These are phyloP conservation scores for Stomatorhinus walkeri DNA, from an alignment of 2,797 vertebrate genomes.

Conservation along the genomic window DNA sequence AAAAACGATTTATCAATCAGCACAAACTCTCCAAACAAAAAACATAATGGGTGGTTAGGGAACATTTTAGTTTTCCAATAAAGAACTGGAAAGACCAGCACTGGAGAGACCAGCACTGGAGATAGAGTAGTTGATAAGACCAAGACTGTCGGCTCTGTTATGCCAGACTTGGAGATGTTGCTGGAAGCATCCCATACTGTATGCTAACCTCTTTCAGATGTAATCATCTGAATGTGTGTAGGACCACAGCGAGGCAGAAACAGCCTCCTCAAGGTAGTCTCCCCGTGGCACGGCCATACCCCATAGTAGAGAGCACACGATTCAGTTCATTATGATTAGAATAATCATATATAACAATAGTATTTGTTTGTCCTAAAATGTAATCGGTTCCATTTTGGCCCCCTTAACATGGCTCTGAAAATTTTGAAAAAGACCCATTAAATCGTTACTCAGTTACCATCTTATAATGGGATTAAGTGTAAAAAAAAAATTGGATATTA, in stretches of 20 bases:
- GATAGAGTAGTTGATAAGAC: neutral
- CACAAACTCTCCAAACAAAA: neutral
- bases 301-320: neutral
- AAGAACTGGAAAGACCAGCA: neutral
- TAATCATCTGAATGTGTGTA: neutral
- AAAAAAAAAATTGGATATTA: neutral
- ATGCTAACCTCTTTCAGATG: neutral
- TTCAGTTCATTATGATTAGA: neutral
- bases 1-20: neutral
- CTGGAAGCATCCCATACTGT: neutral
- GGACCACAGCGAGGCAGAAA: neutral
- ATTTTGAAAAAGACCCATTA: neutral
- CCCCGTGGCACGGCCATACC: neutral
- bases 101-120: neutral
- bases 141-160: neutral
- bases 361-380: neutral
- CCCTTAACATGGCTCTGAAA: neutral
- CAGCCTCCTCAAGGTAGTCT: neutral
- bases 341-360: neutral
- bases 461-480: neutral
- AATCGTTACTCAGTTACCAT: neutral
- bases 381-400: neutral
- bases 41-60: neutral
- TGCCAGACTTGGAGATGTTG: neutral
- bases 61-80: neutral